Evolutionary conservation across 2,888 invertebrate species (phyloP).

Genomic region (Oxystoma pomonae): DNA sequence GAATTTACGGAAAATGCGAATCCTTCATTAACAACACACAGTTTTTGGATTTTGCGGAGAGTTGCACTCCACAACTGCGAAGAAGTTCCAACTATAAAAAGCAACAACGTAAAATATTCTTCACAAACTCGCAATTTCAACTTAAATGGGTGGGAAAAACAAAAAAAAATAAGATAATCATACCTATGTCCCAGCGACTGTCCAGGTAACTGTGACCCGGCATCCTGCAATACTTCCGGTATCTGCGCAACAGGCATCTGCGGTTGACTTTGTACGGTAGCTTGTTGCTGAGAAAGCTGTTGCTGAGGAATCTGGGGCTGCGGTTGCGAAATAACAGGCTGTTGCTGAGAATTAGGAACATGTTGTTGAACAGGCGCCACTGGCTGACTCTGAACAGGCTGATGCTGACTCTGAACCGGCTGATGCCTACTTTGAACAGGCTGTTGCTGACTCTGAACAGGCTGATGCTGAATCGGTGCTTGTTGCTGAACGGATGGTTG

Average conservation of each 20-base stretch:
- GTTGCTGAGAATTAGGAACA: slow-evolving; percentile 20
- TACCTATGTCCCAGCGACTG: background rate
- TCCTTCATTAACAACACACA: too few relatives aligned
- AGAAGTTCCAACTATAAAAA: too few relatives aligned
- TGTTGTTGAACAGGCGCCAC: slow-evolving; percentile 28
- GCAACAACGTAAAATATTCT: too few relatives aligned
- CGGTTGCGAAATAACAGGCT: too few relatives aligned
- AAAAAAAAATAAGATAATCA: too few relatives aligned
- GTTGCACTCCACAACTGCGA: too few relatives aligned
- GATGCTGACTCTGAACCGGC: slow-evolving; percentile 26
- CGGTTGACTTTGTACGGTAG: slow-evolving; percentile 15
- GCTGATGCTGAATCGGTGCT: slow-evolving; percentile 21
- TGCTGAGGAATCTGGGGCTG: slow-evolving; percentile 16
- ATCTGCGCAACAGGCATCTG: slow-evolving; percentile 9
- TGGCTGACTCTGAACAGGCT: slow-evolving; percentile 25
- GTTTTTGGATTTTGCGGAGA: too few relatives aligned
- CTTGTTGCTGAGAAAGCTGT: slow-evolving; percentile 3
- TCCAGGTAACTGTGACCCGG: background rate
- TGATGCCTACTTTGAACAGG: slow-evolving; percentile 27
- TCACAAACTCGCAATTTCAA: too few relatives aligned
- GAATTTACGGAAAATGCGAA: too few relatives aligned
- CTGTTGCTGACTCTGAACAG: slow-evolving; percentile 16
- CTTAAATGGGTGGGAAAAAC: too few relatives aligned
- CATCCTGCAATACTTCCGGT: slow-evolving; percentile 7
- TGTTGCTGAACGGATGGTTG: slow-evolving; percentile 26